These are phyloP conservation scores for Blastobasis lacticolella DNA, from an alignment of 2,888 invertebrate species.

Conservation along the genomic window DNA sequence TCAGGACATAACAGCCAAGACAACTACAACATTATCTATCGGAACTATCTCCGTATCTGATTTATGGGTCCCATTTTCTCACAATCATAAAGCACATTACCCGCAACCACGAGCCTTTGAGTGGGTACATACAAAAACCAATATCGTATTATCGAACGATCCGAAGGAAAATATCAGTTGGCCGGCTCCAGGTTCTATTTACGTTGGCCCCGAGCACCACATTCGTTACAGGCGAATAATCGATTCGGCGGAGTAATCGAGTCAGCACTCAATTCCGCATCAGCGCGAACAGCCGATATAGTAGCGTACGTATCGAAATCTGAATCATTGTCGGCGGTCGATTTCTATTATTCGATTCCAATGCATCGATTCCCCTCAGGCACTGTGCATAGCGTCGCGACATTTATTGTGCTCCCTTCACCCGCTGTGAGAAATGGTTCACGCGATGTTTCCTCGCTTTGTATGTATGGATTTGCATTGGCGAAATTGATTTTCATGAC, in stretches of 20 bases:
- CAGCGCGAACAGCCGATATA: constrained; percentile 33
- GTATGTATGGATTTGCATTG: too few relatives aligned
- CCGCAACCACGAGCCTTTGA: too few relatives aligned
- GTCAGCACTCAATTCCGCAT: constrained; percentile 47
- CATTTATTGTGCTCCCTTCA: constrained; percentile 30
- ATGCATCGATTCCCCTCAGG: constrained; percentile 39
- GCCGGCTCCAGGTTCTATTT: constrained; percentile 26
- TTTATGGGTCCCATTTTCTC: too few relatives aligned
- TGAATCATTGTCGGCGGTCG: constrained; percentile 20
- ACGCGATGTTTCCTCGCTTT: background rate
- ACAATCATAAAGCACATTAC: too few relatives aligned
- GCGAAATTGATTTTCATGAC: too few relatives aligned
- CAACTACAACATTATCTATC: too few relatives aligned
- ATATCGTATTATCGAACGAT: too few relatives aligned
- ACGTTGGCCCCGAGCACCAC: constrained; percentile 38
- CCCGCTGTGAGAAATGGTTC: background rate
- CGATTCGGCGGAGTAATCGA: constrained; percentile 54
- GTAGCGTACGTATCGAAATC: constrained; percentile 30
- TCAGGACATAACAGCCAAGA: too few relatives aligned
- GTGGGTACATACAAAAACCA: too few relatives aligned
- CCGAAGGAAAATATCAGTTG: too few relatives aligned
- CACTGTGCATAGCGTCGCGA: constrained; percentile 28
- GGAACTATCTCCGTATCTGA: too few relatives aligned
- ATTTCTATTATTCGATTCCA: constrained; percentile 2
- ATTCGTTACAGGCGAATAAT: constrained; percentile 48